Evolutionary conservation across 1,140 invertebrate species (phyloP).

Genomic region (Reticulitermes speratus): DNA sequence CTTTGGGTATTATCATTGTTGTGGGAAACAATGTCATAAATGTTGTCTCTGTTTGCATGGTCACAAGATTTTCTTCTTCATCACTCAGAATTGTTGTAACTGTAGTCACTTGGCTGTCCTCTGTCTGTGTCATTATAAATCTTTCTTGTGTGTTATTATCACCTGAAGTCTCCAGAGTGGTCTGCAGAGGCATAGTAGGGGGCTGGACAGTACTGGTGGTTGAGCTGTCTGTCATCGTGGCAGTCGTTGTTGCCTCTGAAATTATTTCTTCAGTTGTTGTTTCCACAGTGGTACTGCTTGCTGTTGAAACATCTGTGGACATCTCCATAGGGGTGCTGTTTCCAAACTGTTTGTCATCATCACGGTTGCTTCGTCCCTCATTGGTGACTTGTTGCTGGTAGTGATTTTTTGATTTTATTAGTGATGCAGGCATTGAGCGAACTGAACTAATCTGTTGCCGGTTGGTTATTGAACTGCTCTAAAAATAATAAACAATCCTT

Average conservation of each 20-base stretch:
- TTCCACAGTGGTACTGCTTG: conserved; percentile 25
- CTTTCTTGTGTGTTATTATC: conserved; percentile 23
- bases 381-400: conserved; percentile 21
- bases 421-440: conserved; percentile 9
- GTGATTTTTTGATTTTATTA: conserved; percentile 10
- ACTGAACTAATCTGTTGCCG: conserved; percentile 8
- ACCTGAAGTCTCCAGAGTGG: not conserved
- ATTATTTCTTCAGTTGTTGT: conserved; percentile 29
- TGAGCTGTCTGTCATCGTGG: conserved; percentile 1
- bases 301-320: conserved; percentile 12
- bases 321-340: not conserved
- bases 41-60: conserved; percentile 36
- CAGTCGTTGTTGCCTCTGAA: conserved; percentile 33
- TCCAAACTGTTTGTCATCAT: not conserved
- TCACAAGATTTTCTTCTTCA: conserved; percentile 35
- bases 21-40: conserved; percentile 37
- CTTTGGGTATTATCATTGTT: conserved; percentile 43
- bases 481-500: not conserved
- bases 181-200: not conserved
- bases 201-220: not conserved
- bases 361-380: conserved; percentile 18
- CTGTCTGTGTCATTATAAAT: not conserved
- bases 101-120: not conserved
- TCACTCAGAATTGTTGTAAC: conserved; percentile 25
- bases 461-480: not conserved